These are phyloP conservation scores for Hylaea fasciaria DNA, from an alignment of 2,888 invertebrate genomes.

Conservation along the genomic window DNA sequence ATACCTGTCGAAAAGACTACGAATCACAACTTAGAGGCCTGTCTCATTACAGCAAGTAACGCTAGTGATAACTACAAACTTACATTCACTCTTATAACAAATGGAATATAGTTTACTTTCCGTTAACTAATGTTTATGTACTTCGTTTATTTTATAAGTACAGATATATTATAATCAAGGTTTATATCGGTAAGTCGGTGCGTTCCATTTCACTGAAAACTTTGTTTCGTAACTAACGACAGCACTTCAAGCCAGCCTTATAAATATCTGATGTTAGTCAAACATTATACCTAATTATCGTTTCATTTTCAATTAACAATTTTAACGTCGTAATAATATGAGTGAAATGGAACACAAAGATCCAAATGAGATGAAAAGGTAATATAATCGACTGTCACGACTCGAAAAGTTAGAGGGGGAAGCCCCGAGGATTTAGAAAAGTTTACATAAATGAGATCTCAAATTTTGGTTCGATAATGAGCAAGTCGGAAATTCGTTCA, in stretches of 20 bases:
- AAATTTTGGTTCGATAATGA: slow-evolving; percentile 81
- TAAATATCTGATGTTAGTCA: slow-evolving; percentile 10
- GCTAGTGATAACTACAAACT: slow-evolving; percentile 67
- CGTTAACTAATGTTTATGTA: slow-evolving; percentile 73
- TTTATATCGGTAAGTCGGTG: slow-evolving; percentile 40
- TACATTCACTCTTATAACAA: slow-evolving; percentile 74
- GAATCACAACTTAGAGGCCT: slow-evolving; percentile 77
- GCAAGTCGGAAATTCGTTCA: slow-evolving; percentile 76
- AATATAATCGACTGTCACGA: slow-evolving; percentile 39
- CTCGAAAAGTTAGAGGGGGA: slow-evolving; percentile 28
- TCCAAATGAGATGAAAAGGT: slow-evolving; percentile 37
- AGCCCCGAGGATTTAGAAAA: slow-evolving; percentile 46
- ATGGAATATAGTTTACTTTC: slow-evolving; percentile 77
- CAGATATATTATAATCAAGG: slow-evolving; percentile 59
- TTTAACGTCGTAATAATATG: slow-evolving; percentile 13
- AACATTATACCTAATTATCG: slow-evolving; percentile 14
- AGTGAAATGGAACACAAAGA: slow-evolving; percentile 46
- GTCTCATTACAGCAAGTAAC: slow-evolving; percentile 64
- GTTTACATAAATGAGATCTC: slow-evolving; percentile 76
- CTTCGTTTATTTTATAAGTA: slow-evolving; percentile 74
- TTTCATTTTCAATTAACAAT: slow-evolving; percentile 11
- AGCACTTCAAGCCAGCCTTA: slow-evolving; percentile 17
- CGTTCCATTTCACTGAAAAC: slow-evolving; percentile 49
- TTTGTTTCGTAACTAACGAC: background rate
- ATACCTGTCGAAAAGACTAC: slow-evolving; percentile 77